These are phyloP conservation scores for Micromussa lordhowensis DNA, from an alignment of 92 coral and sea anemone species.

Conservation along the genomic window DNA sequence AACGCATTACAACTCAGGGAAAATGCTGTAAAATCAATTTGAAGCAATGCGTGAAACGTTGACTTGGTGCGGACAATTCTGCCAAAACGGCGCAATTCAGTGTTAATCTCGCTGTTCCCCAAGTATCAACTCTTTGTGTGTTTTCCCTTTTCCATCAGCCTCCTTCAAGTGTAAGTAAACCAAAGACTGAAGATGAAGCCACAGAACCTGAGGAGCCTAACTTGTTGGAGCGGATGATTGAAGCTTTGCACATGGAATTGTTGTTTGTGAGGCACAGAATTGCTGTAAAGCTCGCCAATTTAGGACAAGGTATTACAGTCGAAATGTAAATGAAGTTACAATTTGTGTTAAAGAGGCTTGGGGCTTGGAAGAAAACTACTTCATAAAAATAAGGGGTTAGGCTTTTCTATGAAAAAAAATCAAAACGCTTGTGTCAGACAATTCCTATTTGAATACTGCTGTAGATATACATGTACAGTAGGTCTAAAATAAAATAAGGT, in stretches of 20 bases:
- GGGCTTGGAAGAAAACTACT: not conserved
- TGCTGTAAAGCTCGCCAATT: slow-evolving; percentile 73
- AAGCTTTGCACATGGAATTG: slow-evolving; percentile 91
- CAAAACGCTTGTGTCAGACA: no score
- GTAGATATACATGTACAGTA: no score
- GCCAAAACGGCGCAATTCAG: no score
- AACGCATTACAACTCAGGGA: no score
- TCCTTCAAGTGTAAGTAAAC: slow-evolving; percentile 1
- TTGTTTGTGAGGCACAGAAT: slow-evolving; percentile 84
- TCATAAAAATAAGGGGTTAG: not conserved
- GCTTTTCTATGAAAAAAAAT: no score
- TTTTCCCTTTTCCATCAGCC: not conserved
- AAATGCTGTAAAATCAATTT: no score
- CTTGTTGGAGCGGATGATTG: slow-evolving; percentile 56
- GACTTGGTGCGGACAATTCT: no score
- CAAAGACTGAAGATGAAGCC: not conserved
- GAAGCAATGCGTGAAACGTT: no score
- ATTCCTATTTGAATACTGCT: no score
- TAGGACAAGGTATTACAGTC: slow-evolving; percentile 61
- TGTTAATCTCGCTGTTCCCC: not conserved
- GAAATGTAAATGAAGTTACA: not conserved
- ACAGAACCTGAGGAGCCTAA: not conserved
- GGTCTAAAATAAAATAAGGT: no score
- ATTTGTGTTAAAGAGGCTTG: not conserved
- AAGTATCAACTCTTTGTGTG: not conserved